Percentiles rank a stretch among this genome's conserved stretches.
phyloP scores from a whole-genome alignment of 2,888 invertebrate species.

The Alloscopus bannaensis region DNA sequence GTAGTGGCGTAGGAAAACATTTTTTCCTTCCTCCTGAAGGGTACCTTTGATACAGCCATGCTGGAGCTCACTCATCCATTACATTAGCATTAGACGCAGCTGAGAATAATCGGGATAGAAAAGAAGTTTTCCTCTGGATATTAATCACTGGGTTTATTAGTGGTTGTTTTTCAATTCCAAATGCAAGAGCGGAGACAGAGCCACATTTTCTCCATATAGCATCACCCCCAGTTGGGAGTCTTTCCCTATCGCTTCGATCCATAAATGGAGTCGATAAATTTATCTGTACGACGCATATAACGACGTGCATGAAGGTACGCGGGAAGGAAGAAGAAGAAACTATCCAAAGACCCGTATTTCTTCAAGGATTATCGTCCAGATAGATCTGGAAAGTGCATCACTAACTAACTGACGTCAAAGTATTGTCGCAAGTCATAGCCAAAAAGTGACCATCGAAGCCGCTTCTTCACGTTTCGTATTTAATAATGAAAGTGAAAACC shows the following conservation, averaged over 20 bases:
- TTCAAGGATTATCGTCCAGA: slow-evolving; percentile 48
- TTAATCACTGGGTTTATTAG: slow-evolving; percentile 41
- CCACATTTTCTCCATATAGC: background rate
- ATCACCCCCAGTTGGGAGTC: slow-evolving; percentile 59
- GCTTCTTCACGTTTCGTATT: too few species aligned
- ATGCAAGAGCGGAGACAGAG: background rate
- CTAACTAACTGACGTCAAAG: slow-evolving; percentile 55
- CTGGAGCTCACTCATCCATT: too few species aligned
- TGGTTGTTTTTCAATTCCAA: background rate
- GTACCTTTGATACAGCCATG: too few species aligned
- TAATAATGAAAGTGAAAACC: too few species aligned
- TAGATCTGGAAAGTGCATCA: slow-evolving; percentile 49
- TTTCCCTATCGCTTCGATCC: slow-evolving; percentile 64
- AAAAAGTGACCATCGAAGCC: too few species aligned
- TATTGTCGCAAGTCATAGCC: slow-evolving; percentile 47
- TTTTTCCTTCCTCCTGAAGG: background rate
- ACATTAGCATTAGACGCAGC: background rate
- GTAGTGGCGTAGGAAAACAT: too few species aligned
- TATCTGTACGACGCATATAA: slow-evolving; percentile 44
- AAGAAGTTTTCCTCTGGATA: background rate
- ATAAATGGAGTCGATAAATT: slow-evolving; percentile 68
- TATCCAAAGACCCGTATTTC: slow-evolving; percentile 1
- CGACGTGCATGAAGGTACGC: background rate
- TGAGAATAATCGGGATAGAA: background rate
- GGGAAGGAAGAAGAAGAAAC: background rate